phyloP scores from a whole-genome alignment of 2,113 vertebrate species.

The Podiceps cristatus region DNA sequence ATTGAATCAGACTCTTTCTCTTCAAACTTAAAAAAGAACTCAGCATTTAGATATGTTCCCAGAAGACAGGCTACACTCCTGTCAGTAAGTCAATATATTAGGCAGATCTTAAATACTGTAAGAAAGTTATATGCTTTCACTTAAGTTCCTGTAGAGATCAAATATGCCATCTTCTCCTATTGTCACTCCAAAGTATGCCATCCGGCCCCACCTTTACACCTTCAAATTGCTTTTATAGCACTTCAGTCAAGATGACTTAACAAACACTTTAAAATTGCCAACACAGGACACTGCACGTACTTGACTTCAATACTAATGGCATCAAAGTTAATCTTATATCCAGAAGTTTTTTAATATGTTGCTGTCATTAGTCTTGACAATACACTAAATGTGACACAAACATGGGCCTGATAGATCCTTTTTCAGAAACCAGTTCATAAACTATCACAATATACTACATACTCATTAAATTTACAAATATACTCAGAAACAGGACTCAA shows the following conservation, averaged over 20 bases:
- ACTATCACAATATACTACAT: neutral
- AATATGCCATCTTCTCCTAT: neutral
- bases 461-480: neutral
- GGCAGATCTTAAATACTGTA: neutral
- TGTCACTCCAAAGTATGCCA: neutral
- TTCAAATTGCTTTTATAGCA: neutral
- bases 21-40: neutral
- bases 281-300: neutral
- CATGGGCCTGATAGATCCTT: neutral
- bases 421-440: neutral
- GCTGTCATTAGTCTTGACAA: neutral
- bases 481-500: neutral
- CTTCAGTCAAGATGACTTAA: neutral
- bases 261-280: neutral
- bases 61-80: neutral
- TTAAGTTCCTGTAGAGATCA: neutral
- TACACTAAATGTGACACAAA: neutral
- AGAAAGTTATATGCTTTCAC: neutral
- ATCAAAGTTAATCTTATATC: neutral
- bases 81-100: neutral
- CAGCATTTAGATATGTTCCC: neutral
- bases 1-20: neutral
- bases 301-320: neutral
- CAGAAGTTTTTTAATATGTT: neutral
- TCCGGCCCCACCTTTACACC: neutral